Percentiles rank a stretch among this genome's conserved stretches.
These are phyloP conservation scores for Globodera rostochiensis DNA, from an alignment of 1,140 invertebrate species.

Conservation along the genomic window DNA sequence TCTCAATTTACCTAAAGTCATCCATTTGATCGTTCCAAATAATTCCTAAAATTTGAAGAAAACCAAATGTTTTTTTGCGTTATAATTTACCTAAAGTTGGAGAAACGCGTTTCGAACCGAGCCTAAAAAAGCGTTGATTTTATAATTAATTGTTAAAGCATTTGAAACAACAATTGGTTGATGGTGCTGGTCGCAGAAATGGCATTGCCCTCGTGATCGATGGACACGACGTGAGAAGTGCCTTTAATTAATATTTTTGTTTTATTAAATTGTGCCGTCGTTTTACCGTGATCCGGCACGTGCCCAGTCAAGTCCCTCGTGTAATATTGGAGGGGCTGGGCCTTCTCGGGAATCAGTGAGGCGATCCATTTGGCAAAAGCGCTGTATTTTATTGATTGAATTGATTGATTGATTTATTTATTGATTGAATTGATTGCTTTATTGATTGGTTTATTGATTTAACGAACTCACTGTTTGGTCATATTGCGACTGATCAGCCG, in stretches of 20 bases:
- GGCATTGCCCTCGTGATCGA: constrained; percentile 84
- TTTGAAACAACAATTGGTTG: constrained; percentile 69
- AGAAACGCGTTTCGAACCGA: constrained; percentile 71
- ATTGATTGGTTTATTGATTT: background rate
- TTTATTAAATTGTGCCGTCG: background rate
- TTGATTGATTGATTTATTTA: background rate
- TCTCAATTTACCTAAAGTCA: constrained; percentile 73
- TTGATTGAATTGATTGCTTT: background rate
- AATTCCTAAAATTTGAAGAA: constrained; percentile 70
- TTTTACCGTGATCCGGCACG: constrained; percentile 45
- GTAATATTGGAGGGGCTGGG: constrained; percentile 60
- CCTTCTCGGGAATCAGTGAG: constrained; percentile 47
- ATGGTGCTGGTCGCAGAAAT: constrained; percentile 88
- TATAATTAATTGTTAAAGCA: constrained; percentile 17
- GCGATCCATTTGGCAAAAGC: constrained; percentile 51
- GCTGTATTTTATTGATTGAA: constrained; percentile 29
- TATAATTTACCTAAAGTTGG: constrained; percentile 71
- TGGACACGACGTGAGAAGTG: constrained; percentile 84
- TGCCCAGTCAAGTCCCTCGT: constrained; percentile 46
- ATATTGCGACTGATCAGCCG: constrained; percentile 55
- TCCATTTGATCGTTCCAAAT: constrained; percentile 91
- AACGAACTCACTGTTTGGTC: constrained; percentile 52
- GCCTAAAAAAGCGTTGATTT: constrained; percentile 70
- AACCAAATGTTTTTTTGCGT: background rate
- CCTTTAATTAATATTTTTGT: constrained; percentile 68